Base-by-base conservation (phyloP, 2,797 vertebrate genomes). In the Catharus ustulatus region DNA sequence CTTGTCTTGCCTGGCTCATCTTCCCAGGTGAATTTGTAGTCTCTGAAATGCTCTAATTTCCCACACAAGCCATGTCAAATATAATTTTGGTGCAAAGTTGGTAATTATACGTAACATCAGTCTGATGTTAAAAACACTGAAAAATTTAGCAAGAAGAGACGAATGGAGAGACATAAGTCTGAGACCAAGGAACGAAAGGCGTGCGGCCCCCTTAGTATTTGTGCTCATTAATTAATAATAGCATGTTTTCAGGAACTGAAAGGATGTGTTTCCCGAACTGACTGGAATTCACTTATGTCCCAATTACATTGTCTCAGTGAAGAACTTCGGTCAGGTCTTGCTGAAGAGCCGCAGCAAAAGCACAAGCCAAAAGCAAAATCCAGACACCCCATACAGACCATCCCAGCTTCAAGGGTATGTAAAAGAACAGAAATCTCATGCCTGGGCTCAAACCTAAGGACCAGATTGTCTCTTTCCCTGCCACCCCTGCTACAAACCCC, bases 121-220 rank as follows among this genome's bases (percentile, higher is more conserved):
- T 98, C 98, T 98, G 98, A 99, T 99, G 98, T 98, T 98, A 98
- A 99, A 98, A 98, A 98, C 98, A 98, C 98, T 99, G 98, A 99
- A 98, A 99, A 99, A 99, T 99, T 99, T 99, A 99, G 99, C 98
- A 98, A 98, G 98, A 98, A 98, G 98, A 99, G 98, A 98, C 98
- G 98, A 98, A 98, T 98, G 98, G 98, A 99, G 97, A 98, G 99
- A 99, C 99, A 98, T 97, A 97, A 97, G 98, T 98, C 98, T 97
- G 98, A 99, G 99, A 99, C 98, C 98, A 98, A 98, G 96, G 98
- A 98, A 99, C 98, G 98, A 98, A 94, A 98, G 97, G 98, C 98
- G 96, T 97, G 97, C 95, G 38, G 96, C 96, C 97, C 97, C 97
- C 90, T 64, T 97, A 97, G 97, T 98, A 98, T 98, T 98, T 98